phyloP scores from a whole-genome alignment of 2,113 vertebrate species.

The Psittacara wagleri region DNA sequence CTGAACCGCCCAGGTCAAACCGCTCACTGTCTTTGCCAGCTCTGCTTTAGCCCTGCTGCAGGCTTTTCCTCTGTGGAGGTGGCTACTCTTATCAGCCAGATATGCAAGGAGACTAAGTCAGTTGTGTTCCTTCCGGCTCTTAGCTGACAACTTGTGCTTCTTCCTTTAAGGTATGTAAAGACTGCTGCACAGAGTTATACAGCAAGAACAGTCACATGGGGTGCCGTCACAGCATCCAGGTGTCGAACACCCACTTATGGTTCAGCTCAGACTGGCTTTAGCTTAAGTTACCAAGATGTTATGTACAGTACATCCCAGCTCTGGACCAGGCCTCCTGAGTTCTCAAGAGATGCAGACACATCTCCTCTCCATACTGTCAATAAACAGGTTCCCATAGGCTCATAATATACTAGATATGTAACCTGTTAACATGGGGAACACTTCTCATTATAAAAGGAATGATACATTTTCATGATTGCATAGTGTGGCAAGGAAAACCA shows the following conservation, averaged over 20 bases:
- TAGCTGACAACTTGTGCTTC: neutral
- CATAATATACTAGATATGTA: too few relatives aligned
- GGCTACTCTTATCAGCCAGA: neutral
- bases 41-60: neutral
- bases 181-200: neutral
- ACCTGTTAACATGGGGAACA: neutral
- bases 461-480: neutral
- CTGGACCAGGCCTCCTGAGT: neutral
- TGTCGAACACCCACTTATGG: fast-evolving
- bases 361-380: neutral
- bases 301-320: neutral
- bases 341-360: neutral
- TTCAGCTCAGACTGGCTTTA: neutral
- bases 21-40: neutral
- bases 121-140: neutral
- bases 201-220: neutral
- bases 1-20: neutral
- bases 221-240: fast-evolving
- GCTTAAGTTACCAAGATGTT: neutral
- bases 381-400: neutral
- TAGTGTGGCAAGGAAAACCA: neutral
- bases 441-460: neutral
- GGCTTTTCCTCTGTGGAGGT: neutral
- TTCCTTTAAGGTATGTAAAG: neutral
- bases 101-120: fast-evolving